Base-by-base conservation (phyloP, 2,113 vertebrate species). In the Fulica atra region DNA sequence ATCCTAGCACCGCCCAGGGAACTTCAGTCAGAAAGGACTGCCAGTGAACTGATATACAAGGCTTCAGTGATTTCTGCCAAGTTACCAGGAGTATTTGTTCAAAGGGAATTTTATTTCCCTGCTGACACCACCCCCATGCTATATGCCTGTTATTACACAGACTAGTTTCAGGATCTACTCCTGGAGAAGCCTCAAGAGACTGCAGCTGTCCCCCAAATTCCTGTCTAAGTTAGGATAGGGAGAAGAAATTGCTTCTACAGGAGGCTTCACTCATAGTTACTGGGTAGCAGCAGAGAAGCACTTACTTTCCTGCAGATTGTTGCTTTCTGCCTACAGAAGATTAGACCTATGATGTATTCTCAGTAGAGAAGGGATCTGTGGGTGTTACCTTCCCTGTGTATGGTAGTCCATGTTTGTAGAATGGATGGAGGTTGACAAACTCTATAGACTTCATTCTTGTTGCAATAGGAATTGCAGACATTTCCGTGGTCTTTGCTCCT, bases 331-430 rank as follows among this genome's bases (percentile, higher is more conserved):
- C 63, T 56, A 61, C n/a, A 61, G 36, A 81, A 72, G 9, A 16
- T 42, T 80, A 26, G 24, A 46, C 31, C n/a, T 66, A 3, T 54
- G 25, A 85, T 33, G 9, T 65, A 50, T 51, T 85, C 36, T 50
- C 26, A 86, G 33, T 48, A 73, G 56, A 70, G 15, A 23, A 87
- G 70, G 51, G 20, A 71, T 35, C 19, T 24, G 18, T 21, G 64
- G 16, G 18, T 46, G 3, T 94, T 97, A 98, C 98, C 97, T 97
- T 97, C 17, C 97, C 96, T 25, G 72, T 87, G 76, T 97, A 98
- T 31, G 97, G 96, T 14, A 97, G 91, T 56, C 90, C 97, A 76
- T 31, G 71, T 85, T 97, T 96, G 91, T 98, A 98, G 92, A 96
- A 97, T 9, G 63, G 29, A 71, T 96, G 94, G 68, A 96, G 40